Evolutionary conservation across 1,140 invertebrate genomes (phyloP).

Genomic region (Dolichoris vasculosae): DNA sequence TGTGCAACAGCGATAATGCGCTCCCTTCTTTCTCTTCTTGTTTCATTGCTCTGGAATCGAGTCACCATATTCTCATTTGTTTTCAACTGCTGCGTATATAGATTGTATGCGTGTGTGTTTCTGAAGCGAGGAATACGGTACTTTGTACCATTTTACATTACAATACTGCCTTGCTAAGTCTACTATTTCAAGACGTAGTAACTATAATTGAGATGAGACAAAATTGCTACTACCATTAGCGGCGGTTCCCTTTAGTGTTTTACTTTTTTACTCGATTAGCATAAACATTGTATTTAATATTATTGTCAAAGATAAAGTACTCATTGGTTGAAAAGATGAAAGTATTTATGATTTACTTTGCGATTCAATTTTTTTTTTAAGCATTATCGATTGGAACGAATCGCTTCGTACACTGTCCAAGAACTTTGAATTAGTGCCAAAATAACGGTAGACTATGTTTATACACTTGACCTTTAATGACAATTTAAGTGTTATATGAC

Average conservation of each 20-base stretch:
- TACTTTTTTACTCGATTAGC: too few relatives aligned
- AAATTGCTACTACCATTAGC: not conserved
- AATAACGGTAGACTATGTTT: not conserved
- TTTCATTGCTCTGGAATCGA: too few relatives aligned
- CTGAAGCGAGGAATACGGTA: not conserved
- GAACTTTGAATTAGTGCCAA: constrained; percentile 13
- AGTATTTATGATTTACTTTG: not conserved
- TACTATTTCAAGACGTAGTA: not conserved
- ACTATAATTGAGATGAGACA: not conserved
- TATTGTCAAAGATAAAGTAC: not conserved
- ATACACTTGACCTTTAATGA: not conserved
- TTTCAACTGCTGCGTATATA: not conserved
- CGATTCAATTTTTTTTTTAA: not conserved
- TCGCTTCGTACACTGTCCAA: not conserved
- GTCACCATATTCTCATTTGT: not conserved
- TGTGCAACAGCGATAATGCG: not conserved
- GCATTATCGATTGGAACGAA: not conserved
- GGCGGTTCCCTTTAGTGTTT: too few relatives aligned
- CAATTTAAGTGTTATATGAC: not conserved
- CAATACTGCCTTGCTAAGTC: not conserved
- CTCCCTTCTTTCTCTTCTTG: not conserved
- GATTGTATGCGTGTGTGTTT: not conserved
- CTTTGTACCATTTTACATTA: not conserved
- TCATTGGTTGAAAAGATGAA: not conserved
- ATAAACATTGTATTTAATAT: not conserved